Evolutionary conservation across 2,113 vertebrate species (phyloP).

Genomic region (Orthonyx spaldingii): DNA sequence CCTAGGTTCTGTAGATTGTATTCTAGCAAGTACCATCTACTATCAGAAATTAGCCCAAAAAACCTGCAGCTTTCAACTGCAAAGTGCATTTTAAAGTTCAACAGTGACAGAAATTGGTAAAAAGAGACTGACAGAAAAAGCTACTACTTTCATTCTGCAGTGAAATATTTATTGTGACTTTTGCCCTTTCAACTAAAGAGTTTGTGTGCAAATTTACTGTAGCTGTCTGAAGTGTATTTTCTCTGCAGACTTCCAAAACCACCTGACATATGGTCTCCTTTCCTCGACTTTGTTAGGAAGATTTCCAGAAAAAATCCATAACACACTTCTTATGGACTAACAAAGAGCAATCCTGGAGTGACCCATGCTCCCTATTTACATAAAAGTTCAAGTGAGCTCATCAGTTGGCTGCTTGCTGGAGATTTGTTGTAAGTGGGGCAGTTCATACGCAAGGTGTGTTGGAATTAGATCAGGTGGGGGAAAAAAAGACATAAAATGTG

Average conservation of each 20-base stretch:
- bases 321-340: not conserved
- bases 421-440: not conserved
- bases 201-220: not conserved
- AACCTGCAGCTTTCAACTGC: not conserved
- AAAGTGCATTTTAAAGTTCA: not conserved
- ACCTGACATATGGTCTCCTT: not conserved
- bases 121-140: not conserved
- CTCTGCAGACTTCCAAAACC: not conserved
- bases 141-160: not conserved
- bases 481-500: rapidly evolving
- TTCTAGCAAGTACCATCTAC: not conserved
- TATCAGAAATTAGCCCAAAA: not conserved
- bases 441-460: not conserved
- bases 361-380: not conserved
- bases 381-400: not conserved
- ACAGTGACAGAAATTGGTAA: not conserved
- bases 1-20: not conserved
- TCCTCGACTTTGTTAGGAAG: not conserved
- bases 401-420: not conserved
- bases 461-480: not conserved
- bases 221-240: not conserved
- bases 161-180: not conserved
- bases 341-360: not conserved
- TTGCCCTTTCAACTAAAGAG: not conserved
- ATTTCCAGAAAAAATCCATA: not conserved